Evolutionary conservation across 2,888 invertebrate genomes (phyloP).

Genomic region (Torymus aiolomorphi): DNA sequence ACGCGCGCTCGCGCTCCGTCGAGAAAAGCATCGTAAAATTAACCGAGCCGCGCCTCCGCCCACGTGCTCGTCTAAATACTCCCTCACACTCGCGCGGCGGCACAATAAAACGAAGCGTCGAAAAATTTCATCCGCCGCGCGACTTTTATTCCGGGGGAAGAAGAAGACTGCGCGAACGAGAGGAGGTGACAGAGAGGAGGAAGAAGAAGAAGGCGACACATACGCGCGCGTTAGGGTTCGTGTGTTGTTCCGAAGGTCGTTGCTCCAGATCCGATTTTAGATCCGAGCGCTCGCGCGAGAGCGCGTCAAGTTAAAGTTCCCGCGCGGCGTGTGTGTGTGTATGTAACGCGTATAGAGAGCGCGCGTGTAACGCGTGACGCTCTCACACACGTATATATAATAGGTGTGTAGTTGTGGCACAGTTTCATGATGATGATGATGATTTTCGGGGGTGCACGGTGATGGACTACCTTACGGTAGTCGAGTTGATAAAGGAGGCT

Average conservation of each 20-base stretch:
- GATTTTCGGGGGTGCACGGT: no score
- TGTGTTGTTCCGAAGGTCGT: conserved; percentile 74
- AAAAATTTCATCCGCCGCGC: no score
- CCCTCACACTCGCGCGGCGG: no score
- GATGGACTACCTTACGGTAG: no score
- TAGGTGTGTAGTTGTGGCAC: no score
- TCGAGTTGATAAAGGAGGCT: not conserved
- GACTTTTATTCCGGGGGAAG: conserved; percentile 31
- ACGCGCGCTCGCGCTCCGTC: not conserved
- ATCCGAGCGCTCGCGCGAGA: conserved; percentile 56
- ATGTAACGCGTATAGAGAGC: conserved; percentile 23
- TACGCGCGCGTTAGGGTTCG: conserved; percentile 60
- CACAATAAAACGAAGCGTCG: conserved; percentile 21
- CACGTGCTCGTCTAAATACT: conserved; percentile 34
- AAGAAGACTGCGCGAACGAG: conserved; percentile 54
- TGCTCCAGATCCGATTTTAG: conserved; percentile 75
- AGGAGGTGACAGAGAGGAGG: conserved; percentile 42
- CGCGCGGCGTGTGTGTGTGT: conserved; percentile 21
- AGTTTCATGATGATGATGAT: no score
- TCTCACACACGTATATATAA: not conserved
- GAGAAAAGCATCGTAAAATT: not conserved
- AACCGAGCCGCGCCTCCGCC: no score
- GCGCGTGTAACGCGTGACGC: conserved; percentile 45
- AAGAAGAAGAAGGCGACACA: not conserved
- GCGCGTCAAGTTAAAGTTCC: conserved; percentile 1